Evolutionary conservation across 2,888 invertebrate species (phyloP).

Genomic region (Dasysyrphus albostriatus): DNA sequence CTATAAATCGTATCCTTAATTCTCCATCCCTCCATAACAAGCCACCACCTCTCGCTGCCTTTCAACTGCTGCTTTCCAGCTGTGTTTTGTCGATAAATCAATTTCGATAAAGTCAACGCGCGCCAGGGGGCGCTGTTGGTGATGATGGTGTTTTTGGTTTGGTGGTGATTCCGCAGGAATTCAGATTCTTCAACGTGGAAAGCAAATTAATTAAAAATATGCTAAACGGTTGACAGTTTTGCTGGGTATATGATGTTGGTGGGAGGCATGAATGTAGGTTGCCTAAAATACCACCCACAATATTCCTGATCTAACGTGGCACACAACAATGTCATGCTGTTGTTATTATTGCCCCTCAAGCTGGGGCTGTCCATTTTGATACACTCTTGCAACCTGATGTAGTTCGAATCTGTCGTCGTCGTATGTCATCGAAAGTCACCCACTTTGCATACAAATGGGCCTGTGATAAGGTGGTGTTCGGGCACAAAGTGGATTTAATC

Average conservation of each 20-base stretch:
- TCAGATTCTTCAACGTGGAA: slow-evolving; percentile 54
- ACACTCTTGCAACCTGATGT: slow-evolving; percentile 1
- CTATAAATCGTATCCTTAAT: slow-evolving; percentile 78
- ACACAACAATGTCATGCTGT: slow-evolving; percentile 47
- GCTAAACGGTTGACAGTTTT: slow-evolving; percentile 71
- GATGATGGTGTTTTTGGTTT: slow-evolving; percentile 45
- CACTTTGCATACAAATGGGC: slow-evolving; percentile 68
- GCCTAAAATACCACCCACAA: slow-evolving; percentile 16
- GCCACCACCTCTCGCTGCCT: not conserved
- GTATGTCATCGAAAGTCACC: slow-evolving; percentile 68
- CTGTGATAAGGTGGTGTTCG: slow-evolving; percentile 53
- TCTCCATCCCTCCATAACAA: not conserved
- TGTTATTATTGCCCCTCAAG: slow-evolving; percentile 59
- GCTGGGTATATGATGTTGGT: slow-evolving; percentile 23
- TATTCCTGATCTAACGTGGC: slow-evolving; percentile 14
- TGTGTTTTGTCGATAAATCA: slow-evolving; percentile 76
- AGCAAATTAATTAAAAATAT: slow-evolving; percentile 75
- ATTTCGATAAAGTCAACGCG: slow-evolving; percentile 71
- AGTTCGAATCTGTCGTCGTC: slow-evolving; percentile 30
- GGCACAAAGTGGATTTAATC: slow-evolving; percentile 64
- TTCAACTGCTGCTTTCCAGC: slow-evolving; percentile 30
- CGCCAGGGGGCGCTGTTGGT: slow-evolving; percentile 19
- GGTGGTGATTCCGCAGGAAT: slow-evolving; percentile 54
- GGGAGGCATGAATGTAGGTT: not conserved
- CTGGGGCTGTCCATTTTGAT: slow-evolving; percentile 57